These are phyloP conservation scores for Grammomys surdaster DNA, from an alignment of 2,113 vertebrate species.

Conservation along the genomic window DNA sequence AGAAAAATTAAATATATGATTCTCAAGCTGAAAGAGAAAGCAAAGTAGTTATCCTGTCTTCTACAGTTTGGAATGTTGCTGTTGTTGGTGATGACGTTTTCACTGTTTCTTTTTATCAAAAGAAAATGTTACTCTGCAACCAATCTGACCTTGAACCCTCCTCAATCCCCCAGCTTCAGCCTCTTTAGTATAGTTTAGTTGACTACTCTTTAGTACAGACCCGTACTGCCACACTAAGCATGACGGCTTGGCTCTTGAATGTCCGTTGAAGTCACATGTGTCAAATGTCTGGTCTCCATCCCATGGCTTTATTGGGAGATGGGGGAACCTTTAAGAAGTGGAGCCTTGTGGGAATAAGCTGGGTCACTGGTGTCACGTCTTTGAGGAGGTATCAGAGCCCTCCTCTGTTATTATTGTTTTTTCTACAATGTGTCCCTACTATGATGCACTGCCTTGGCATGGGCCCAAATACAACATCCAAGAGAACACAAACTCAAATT, in stretches of 20 bases:
- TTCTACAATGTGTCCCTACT: background rate
- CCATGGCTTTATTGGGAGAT: background rate
- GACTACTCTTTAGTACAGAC: too few relatives aligned
- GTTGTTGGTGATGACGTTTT: background rate
- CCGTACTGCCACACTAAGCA: background rate
- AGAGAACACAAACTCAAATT: background rate
- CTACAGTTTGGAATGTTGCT: background rate
- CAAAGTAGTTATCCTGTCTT: background rate
- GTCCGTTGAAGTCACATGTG: background rate
- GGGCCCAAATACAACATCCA: background rate
- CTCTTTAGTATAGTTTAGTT: background rate
- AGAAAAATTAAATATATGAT: background rate
- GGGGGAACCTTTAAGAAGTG: background rate
- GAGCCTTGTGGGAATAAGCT: background rate
- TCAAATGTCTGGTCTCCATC: background rate
- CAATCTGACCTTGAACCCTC: background rate
- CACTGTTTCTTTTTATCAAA: background rate
- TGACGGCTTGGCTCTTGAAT: background rate
- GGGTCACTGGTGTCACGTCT: background rate
- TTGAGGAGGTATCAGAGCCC: background rate
- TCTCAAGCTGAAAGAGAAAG: background rate
- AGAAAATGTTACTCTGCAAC: background rate
- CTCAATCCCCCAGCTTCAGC: too few relatives aligned
- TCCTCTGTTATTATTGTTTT: background rate
- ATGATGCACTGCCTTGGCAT: background rate